A percentile compares a stretch with the other conserved stretches of the same genome.
Evolutionary conservation across 1,140 invertebrate species (phyloP).

Genomic region (Zaprionus nigranus): DNA sequence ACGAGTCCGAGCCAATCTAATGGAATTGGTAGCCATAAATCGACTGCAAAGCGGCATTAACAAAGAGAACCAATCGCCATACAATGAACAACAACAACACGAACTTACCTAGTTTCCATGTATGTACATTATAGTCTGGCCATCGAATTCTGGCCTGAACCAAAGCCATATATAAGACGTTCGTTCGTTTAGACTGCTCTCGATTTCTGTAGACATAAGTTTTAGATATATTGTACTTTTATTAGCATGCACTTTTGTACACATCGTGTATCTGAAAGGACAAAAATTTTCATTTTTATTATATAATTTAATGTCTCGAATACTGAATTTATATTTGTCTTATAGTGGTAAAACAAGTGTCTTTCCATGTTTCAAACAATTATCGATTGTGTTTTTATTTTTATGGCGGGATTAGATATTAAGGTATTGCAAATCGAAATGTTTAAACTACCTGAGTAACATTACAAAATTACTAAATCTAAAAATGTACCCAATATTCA

Average conservation of each 20-base stretch:
- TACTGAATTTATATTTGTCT: conserved; percentile 25
- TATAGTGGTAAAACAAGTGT: conserved; percentile 61
- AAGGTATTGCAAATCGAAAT: background rate
- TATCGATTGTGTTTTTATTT: conserved; percentile 21
- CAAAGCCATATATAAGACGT: conserved; percentile 53
- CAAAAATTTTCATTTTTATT: conserved; percentile 28
- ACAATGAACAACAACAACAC: conserved; percentile 21
- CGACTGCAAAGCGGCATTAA: conserved; percentile 58
- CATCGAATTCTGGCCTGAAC: conserved; percentile 5
- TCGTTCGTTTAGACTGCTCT: conserved; percentile 56
- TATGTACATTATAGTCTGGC: background rate
- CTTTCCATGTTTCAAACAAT: conserved; percentile 80
- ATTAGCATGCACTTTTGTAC: conserved; percentile 38
- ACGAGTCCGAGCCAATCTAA: conserved; percentile 61
- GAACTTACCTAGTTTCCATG: conserved; percentile 46
- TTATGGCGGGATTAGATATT: conserved; percentile 3
- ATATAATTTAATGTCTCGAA: conserved; percentile 27
- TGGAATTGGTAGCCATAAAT: conserved; percentile 73
- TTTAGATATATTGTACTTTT: conserved; percentile 25
- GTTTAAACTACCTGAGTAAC: background rate
- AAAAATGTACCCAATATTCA: background rate
- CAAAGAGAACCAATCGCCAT: conserved; percentile 72
- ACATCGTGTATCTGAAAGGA: conserved; percentile 57
- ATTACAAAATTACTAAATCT: background rate
- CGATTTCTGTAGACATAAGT: conserved; percentile 56